A percentile compares a stretch with the other conserved stretches of the same genome.
Conservation (phyloP, 2,888 invertebrate genomes). For the Cabera pusaria region DNA sequence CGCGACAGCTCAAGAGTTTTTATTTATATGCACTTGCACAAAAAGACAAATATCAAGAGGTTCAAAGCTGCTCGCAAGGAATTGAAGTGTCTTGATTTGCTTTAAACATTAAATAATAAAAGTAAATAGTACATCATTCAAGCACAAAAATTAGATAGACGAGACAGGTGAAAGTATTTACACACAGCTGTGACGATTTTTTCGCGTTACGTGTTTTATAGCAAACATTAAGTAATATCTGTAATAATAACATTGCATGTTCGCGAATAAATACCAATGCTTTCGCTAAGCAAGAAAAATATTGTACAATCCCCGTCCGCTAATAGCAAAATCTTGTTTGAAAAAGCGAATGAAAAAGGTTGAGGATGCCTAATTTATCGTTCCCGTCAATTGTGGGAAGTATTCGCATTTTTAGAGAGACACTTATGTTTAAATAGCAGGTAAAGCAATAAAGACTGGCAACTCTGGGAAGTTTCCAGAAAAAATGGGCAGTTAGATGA, state of each 20-base stretch:
- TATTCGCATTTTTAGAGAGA: slow-evolving; percentile 27
- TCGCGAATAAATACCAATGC: slow-evolving; percentile 49
- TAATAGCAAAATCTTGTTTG: slow-evolving; percentile 56
- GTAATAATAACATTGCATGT: slow-evolving; percentile 59
- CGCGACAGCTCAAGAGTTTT: too few species aligned
- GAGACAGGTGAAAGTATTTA: slow-evolving; percentile 67
- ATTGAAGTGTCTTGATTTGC: too few species aligned
- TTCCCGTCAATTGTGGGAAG: slow-evolving; percentile 33
- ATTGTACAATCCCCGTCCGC: slow-evolving; percentile 19
- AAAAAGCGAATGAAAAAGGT: slow-evolving; percentile 48
- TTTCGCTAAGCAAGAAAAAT: slow-evolving; percentile 47
- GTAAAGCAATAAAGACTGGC: slow-evolving; percentile 17
- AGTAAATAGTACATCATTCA: too few species aligned
- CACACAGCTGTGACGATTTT: slow-evolving; percentile 54
- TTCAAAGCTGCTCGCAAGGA: too few species aligned
- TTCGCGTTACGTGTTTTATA: slow-evolving; percentile 59
- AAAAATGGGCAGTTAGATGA: slow-evolving; percentile 4
- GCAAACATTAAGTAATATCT: slow-evolving; percentile 71
- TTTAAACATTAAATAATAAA: too few species aligned
- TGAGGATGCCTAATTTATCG: slow-evolving; percentile 46
- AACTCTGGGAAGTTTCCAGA: neutral
- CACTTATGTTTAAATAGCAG: slow-evolving; percentile 14
- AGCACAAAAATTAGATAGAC: too few species aligned
- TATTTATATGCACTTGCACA: too few species aligned
- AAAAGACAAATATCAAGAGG: too few species aligned